These are phyloP conservation scores for Nebria salina DNA, from an alignment of 2,888 invertebrate species.

Conservation along the genomic window DNA sequence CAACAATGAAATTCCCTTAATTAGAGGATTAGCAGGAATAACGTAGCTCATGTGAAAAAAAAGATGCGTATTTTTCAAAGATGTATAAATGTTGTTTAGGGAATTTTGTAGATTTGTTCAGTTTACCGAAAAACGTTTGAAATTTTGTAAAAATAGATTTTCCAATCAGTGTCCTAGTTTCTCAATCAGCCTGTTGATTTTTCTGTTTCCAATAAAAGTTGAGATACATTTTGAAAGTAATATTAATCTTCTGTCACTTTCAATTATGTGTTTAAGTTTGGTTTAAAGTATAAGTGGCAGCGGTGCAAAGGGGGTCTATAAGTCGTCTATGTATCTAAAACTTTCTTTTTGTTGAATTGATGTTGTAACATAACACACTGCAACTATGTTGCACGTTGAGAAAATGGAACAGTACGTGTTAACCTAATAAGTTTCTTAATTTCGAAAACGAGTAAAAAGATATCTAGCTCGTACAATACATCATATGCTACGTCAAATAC, in stretches of 20 bases:
- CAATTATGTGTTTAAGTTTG: background rate
- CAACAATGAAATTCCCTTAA: too few relatives aligned
- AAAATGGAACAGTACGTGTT: slow-evolving; percentile 1
- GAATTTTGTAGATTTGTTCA: too few relatives aligned
- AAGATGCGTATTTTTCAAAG: too few relatives aligned
- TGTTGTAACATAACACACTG: background rate
- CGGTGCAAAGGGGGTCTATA: background rate
- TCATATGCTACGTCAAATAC: background rate
- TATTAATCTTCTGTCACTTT: background rate
- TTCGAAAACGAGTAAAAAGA: background rate
- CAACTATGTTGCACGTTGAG: background rate
- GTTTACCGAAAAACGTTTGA: too few relatives aligned
- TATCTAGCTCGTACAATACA: background rate
- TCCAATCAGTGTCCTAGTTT: too few relatives aligned
- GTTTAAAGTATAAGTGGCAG: background rate
- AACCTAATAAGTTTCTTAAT: slow-evolving; percentile 1
- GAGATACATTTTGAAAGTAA: too few relatives aligned
- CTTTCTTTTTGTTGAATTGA: background rate
- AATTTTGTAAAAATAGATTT: too few relatives aligned
- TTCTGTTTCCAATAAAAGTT: too few relatives aligned
- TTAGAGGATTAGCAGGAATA: too few relatives aligned
- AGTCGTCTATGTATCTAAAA: background rate
- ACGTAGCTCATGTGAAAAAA: too few relatives aligned
- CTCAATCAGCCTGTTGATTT: too few relatives aligned
- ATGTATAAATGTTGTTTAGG: too few relatives aligned